phyloP scores from a whole-genome alignment of 1,140 invertebrate genomes.

The Rhagoletis pomonella region DNA sequence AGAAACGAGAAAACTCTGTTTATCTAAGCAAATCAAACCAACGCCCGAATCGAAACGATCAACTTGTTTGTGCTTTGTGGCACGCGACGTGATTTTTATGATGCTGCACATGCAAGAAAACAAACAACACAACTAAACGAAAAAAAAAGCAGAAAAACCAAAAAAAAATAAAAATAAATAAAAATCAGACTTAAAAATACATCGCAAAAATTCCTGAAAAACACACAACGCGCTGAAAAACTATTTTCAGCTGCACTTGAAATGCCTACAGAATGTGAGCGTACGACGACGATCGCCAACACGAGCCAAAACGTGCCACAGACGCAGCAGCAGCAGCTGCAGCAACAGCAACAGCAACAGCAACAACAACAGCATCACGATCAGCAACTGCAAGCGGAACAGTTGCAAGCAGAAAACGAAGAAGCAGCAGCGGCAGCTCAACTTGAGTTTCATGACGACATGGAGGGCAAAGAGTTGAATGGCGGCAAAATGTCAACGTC shows the following conservation, averaged over 20 bases:
- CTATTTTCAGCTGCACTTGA: conserved; percentile 49
- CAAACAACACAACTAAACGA: not conserved
- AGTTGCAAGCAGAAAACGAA: conserved; percentile 18
- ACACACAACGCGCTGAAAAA: not conserved
- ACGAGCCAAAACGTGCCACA: conserved; percentile 15
- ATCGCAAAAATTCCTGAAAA: not conserved
- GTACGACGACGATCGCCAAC: conserved; percentile 36
- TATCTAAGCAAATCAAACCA: not conserved
- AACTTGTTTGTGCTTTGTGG: conserved; percentile 12
- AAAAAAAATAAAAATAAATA: conserved; percentile 10
- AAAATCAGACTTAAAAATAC: not conserved
- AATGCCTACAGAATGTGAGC: conserved; percentile 59
- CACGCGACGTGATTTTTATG: conserved; percentile 37
- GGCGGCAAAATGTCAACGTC: conserved; percentile 56
- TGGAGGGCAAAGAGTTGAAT: conserved; percentile 46
- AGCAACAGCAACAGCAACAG: conserved; percentile 21
- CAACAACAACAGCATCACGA: conserved; percentile 37
- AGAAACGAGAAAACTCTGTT: not conserved
- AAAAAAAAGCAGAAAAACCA: not conserved
- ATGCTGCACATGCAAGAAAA: conserved; percentile 11
- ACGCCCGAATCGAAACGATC: not conserved
- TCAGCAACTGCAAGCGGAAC: conserved; percentile 38
- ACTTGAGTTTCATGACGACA: conserved; percentile 48
- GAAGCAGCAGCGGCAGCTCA: conserved; percentile 26
- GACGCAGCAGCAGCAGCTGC: conserved; percentile 22